Percentiles rank a stretch among this genome's conserved stretches.
Conservation (phyloP, 2,797 vertebrate species). For the Alfaro cultratus region DNA sequence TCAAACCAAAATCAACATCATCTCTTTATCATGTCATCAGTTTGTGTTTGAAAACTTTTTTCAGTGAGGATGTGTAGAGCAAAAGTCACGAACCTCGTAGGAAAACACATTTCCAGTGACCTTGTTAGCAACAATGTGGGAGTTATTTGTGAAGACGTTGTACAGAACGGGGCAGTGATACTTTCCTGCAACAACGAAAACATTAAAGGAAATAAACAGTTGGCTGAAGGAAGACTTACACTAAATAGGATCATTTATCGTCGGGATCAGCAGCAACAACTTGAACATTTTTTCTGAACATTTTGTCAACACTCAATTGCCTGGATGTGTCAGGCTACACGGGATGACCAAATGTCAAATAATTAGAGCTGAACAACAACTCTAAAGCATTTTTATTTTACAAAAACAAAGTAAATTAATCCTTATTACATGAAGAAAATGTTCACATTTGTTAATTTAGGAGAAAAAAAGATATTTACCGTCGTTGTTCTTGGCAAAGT, state of each 20-base stretch:
- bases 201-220: slow-evolving; percentile 21
- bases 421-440: not conserved
- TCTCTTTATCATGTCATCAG: not conserved
- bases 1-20: not conserved
- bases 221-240: not conserved
- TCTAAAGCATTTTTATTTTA: not conserved
- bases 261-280: not conserved
- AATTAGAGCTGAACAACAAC: not conserved
- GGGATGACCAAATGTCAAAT: not conserved
- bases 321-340: not conserved
- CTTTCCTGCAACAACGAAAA: slow-evolving; percentile 82
- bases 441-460: not conserved
- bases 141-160: slow-evolving; percentile 96
- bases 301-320: not conserved
- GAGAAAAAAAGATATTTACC: slow-evolving; percentile 77
- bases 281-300: not conserved
- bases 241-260: not conserved
- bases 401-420: not conserved
- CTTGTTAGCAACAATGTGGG: slow-evolving; percentile 92
- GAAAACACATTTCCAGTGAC: slow-evolving; percentile 95
- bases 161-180: slow-evolving; percentile 97
- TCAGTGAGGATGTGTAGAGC: not conserved
- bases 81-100: slow-evolving; percentile 83
- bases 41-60: not conserved
- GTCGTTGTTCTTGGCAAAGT: slow-evolving; percentile 92